Evolutionary conservation across 2,888 invertebrate genomes (phyloP).

Genomic region (Synanthedon andrenaeformis): DNA sequence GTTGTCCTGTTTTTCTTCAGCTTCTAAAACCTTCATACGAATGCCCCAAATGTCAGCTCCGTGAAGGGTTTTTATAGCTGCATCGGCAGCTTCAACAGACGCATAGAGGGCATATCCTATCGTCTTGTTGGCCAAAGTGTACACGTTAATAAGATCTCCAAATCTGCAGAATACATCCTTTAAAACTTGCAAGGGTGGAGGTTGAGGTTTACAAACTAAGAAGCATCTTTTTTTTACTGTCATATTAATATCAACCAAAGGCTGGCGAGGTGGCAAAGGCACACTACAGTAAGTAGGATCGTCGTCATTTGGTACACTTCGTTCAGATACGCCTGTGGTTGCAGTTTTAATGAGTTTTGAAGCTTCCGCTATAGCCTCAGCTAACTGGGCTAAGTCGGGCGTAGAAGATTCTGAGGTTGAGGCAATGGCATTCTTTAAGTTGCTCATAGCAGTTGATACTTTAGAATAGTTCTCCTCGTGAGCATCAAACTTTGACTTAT

Average conservation of each 20-base stretch:
- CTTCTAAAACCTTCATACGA: conserved; percentile 88
- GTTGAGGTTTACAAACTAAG: conserved; percentile 72
- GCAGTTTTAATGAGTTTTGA: conserved; percentile 80
- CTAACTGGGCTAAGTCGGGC: conserved; percentile 75
- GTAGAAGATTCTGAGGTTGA: conserved; percentile 24
- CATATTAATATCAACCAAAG: conserved; percentile 76
- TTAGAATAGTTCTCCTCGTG: conserved; percentile 26
- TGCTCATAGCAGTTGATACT: conserved; percentile 32
- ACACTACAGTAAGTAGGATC: conserved; percentile 73
- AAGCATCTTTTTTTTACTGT: conserved; percentile 76
- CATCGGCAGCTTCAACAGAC: conserved; percentile 77
- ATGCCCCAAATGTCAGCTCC: conserved; percentile 90
- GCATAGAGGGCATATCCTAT: conserved; percentile 94
- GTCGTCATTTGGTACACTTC: conserved; percentile 23
- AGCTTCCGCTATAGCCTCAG: conserved; percentile 83
- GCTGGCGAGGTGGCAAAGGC: conserved; percentile 78
- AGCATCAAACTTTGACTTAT: conserved; percentile 37
- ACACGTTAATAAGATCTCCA: conserved; percentile 90
- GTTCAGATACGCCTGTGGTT: conserved; percentile 34
- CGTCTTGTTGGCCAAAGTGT: conserved; percentile 88
- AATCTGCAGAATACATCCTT: conserved; percentile 92
- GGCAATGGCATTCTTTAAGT: conserved; percentile 36
- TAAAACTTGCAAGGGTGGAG: conserved; percentile 82
- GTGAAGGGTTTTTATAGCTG: conserved; percentile 78
- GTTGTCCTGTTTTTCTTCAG: conserved; percentile 72